Evolutionary conservation across 2,888 invertebrate species (phyloP).

Genomic region (Cordilura impudica): DNA sequence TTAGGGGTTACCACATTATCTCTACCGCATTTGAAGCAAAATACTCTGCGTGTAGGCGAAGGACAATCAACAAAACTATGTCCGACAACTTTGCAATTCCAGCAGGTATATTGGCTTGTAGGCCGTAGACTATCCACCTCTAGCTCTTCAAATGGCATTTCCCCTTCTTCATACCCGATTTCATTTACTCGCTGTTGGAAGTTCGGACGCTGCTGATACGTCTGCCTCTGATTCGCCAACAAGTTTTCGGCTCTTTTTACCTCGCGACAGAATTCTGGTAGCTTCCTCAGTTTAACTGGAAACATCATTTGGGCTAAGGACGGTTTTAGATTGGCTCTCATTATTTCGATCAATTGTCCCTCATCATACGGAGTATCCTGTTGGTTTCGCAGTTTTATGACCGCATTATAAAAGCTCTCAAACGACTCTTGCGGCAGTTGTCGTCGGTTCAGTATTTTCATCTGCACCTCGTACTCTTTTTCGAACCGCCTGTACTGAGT

Average conservation of each 20-base stretch:
- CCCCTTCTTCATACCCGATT: no score
- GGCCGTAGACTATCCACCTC: no score
- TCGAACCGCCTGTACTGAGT: slow-evolving; percentile 2
- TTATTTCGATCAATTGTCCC: not conserved
- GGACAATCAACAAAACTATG: not conserved
- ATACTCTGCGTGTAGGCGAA: not conserved
- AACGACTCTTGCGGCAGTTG: not conserved
- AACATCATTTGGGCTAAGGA: not conserved
- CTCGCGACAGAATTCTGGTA: not conserved
- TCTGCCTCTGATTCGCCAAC: no score
- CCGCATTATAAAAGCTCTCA: slow-evolving; percentile 4
- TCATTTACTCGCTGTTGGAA: no score
- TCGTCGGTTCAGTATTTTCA: not conserved
- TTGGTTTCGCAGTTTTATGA: not conserved
- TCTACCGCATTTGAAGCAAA: not conserved
- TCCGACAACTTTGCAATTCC: not conserved
- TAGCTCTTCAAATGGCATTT: no score
- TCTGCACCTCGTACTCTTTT: slow-evolving; percentile 17
- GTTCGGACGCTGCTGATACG: no score
- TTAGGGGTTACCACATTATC: not conserved
- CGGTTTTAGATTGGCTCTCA: slow-evolving; percentile 4
- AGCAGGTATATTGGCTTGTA: no score
- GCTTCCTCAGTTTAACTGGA: not conserved
- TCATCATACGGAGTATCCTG: not conserved
- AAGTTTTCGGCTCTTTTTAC: not conserved